These are phyloP conservation scores for Pteria penguin DNA, from an alignment of 2,888 invertebrate genomes.

Conservation along the genomic window DNA sequence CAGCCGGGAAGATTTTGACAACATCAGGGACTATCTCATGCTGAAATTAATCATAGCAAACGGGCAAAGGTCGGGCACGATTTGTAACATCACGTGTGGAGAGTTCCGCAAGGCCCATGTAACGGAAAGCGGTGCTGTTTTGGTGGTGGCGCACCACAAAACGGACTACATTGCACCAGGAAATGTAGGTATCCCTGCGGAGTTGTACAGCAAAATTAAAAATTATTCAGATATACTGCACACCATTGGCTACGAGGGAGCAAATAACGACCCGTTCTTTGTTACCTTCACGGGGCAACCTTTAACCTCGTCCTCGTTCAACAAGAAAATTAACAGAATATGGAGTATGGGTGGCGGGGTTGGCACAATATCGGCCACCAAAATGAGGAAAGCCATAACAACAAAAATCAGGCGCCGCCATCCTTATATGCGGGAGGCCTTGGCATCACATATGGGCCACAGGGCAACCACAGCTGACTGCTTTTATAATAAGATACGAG, in stretches of 20 bases:
- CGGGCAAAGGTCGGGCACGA: background rate
- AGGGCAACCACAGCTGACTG: conserved; percentile 5
- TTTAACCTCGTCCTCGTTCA: background rate
- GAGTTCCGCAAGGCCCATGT: background rate
- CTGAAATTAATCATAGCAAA: background rate
- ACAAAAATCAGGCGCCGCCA: background rate
- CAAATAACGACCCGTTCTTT: no score
- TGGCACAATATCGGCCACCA: background rate
- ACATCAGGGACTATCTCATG: background rate
- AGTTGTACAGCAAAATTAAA: no score
- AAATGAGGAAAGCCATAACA: background rate
- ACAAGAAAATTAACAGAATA: background rate
- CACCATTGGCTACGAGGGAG: no score
- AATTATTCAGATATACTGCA: no score
- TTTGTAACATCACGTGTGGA: background rate
- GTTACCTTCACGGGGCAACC: no score
- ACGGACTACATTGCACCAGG: background rate
- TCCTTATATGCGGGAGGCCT: background rate
- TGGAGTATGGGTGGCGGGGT: background rate
- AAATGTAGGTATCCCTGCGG: no score
- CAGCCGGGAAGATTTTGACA: background rate
- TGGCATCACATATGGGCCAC: conserved; percentile 20
- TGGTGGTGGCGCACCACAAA: background rate
- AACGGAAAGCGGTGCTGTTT: background rate
- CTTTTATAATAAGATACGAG: no score